These are phyloP conservation scores for Delphinapterus leucas DNA, from an alignment of 2,113 vertebrate species.

Conservation along the genomic window DNA sequence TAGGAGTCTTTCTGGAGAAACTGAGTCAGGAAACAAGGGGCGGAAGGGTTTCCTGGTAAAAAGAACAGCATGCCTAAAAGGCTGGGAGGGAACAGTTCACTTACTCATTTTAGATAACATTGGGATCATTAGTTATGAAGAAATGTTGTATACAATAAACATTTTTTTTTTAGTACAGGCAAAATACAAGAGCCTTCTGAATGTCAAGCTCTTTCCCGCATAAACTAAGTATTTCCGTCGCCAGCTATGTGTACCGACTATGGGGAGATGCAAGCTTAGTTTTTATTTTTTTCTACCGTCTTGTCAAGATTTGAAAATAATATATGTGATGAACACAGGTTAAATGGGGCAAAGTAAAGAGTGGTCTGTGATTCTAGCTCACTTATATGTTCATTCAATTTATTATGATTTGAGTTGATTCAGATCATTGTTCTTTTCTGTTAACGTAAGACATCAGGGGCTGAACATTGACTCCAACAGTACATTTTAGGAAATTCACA, in stretches of 20 bases:
- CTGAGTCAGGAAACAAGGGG: neutral
- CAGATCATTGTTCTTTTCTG: neutral
- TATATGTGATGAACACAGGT: neutral
- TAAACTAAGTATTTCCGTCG: neutral
- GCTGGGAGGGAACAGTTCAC: accelerated
- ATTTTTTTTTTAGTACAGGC: neutral
- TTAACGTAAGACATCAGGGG: neutral
- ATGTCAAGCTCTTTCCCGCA: neutral
- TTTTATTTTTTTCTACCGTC: neutral
- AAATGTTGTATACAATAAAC: neutral
- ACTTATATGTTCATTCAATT: neutral
- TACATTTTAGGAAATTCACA: neutral
- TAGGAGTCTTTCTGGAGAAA: neutral
- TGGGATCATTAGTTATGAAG: neutral
- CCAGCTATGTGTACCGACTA: neutral
- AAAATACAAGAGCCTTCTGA: neutral
- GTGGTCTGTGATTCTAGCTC: neutral
- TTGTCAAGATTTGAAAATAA: neutral
- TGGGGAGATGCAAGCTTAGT: neutral
- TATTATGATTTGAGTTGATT: neutral
- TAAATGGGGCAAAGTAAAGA: neutral
- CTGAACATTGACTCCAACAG: neutral
- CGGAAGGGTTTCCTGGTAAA: neutral
- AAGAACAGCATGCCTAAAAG: neutral
- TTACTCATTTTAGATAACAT: neutral